Evolutionary conservation across 2,797 vertebrate species (phyloP), one percentile per base, ranked within the genome.

Genomic region (Chelidonichthys spinosus): DNA sequence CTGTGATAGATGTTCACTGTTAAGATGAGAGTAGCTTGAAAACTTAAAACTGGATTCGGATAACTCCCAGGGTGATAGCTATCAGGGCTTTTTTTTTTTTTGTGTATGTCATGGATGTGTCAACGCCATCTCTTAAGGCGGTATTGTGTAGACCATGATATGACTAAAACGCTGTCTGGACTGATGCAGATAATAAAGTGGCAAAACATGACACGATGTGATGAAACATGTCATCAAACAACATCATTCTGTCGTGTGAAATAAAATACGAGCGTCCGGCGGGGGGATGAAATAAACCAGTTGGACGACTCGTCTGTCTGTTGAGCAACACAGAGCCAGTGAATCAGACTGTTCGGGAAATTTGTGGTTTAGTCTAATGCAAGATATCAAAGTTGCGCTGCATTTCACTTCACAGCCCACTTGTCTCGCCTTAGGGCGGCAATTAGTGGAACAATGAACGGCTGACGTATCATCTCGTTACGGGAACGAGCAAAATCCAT

Each of bases 391-490:
- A 67, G 77, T 76, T 82, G 46, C 72, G 50, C 70, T 67, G 42
- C 77, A 65, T 79, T 89, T 86, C 72, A 59, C 52, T 88, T 60
- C 65, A 64, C 78, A 55, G 63, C 54, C 80, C 79, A 69, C 74
- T 82, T 76, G 63, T 69, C 86, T 85, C 42, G 83, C 85, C 87
- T 72, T 66, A 85, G 87, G 88, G 86, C 80, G 83, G 83, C 55
- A 91, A 86, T 87, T 86, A 86, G 79, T 77, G 76, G 77, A 75
- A 70, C 83, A 81, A 85, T 82, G 18, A 89, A 87, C 74, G 74
- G 70, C 63, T 87, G 81, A 82, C 61, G 40, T 78, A 81, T 77
- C 40, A 60, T 80, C 84, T 87, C 59, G 81, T 89, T 88, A 87
- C 70, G 56, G 11, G 76, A 86, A 83, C 75, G 83, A 83, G 78